phyloP scores from a whole-genome alignment of 2,888 invertebrate species.

The Thereva nobilitata region DNA sequence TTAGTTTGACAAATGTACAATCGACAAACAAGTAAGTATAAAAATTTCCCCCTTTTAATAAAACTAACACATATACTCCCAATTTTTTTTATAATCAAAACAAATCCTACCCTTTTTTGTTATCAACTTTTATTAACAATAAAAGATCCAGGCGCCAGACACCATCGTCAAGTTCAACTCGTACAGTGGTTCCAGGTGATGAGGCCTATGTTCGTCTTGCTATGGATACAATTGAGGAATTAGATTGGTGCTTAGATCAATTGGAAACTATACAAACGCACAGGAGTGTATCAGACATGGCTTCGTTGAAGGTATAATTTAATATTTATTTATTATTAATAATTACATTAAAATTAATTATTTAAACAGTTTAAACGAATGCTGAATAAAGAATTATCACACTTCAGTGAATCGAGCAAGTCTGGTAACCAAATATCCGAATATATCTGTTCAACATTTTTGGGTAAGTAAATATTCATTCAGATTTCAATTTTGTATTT shows the following conservation, averaged over 20 bases:
- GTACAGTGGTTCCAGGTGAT: constrained; percentile 66
- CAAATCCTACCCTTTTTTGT: neutral
- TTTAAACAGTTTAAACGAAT: constrained; percentile 93
- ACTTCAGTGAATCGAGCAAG: constrained; percentile 98
- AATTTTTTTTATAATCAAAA: neutral
- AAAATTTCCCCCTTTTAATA: constrained; percentile 41
- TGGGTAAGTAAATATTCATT: constrained; percentile 73
- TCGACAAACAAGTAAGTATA: constrained; percentile 71
- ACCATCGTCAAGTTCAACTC: constrained; percentile 54
- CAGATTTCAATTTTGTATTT: constrained; percentile 15
- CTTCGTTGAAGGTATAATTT: constrained; percentile 87
- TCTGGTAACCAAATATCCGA: constrained; percentile 99
- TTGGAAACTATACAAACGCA: constrained; percentile 99
- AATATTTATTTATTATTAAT: constrained; percentile 21
- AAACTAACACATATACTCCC: neutral
- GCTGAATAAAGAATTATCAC: constrained; percentile 98
- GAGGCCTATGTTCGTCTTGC: constrained; percentile 92
- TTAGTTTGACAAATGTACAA: constrained; percentile 91
- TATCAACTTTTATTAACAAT: constrained; percentile 49
- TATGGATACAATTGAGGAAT: constrained; percentile 95
- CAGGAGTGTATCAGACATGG: constrained; percentile 99
- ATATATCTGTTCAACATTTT: constrained; percentile 98
- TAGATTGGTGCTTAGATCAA: constrained; percentile 99
- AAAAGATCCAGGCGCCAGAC: constrained; percentile 59
- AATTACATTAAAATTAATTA: constrained; percentile 27